Evolutionary conservation across 2,888 invertebrate genomes (phyloP).

Genomic region (Lithophane ornitopus): DNA sequence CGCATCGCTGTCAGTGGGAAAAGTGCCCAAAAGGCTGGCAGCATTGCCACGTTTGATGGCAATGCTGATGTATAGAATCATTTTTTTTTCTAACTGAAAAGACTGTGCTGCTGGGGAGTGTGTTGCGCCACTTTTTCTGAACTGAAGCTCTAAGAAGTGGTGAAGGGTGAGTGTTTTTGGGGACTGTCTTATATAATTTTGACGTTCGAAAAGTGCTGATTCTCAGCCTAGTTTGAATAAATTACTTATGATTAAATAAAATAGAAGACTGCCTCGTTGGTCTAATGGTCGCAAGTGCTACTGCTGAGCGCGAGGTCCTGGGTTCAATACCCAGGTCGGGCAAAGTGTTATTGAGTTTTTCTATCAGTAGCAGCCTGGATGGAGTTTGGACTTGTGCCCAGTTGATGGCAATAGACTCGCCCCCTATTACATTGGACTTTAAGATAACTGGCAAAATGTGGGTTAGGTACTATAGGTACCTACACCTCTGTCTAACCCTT

Average conservation of each 20-base stretch:
- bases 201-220: too few relatives aligned
- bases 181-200: too few relatives aligned
- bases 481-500: not conserved
- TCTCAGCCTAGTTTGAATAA: too few relatives aligned
- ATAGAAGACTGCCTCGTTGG: not conserved
- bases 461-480: not conserved
- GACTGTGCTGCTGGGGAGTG: too few relatives aligned
- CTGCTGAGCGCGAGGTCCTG: not conserved
- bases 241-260: not conserved
- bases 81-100: too few relatives aligned
- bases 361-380: not conserved
- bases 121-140: too few relatives aligned
- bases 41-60: too few relatives aligned
- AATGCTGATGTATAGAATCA: too few relatives aligned
- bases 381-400: not conserved
- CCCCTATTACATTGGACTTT: not conserved
- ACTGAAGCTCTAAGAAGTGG: too few relatives aligned
- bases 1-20: too few relatives aligned
- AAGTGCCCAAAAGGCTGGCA: too few relatives aligned
- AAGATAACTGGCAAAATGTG: not conserved
- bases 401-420: not conserved
- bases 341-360: not conserved
- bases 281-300: not conserved
- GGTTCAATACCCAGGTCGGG: not conserved
- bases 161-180: too few relatives aligned